A percentile compares a stretch with the other conserved stretches of the same genome.
These are phyloP conservation scores for Electrona antarctica DNA, from an alignment of 2,113 vertebrate species.

Conservation along the genomic window DNA sequence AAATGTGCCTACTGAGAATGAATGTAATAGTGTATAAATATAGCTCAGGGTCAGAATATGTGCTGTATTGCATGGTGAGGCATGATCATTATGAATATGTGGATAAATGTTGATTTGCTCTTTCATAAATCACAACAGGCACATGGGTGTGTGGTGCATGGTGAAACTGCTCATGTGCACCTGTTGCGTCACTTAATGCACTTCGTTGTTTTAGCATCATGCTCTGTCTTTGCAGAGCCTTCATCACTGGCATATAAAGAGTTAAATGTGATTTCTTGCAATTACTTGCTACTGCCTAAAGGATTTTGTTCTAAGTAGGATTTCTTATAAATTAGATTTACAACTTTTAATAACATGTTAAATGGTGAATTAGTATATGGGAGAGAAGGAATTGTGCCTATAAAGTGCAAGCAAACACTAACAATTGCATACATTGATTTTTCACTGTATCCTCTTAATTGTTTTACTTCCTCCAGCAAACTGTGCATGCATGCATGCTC, in stretches of 20 bases:
- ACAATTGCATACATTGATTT: slow-evolving; percentile 9
- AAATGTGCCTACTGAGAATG: no score
- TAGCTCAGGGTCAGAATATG: no score
- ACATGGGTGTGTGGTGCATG: neutral
- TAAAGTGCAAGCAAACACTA: slow-evolving; percentile 3
- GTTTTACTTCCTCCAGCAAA: slow-evolving; percentile 6
- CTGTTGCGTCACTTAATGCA: slow-evolving; percentile 37
- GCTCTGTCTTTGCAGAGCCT: neutral
- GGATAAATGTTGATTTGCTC: no score
- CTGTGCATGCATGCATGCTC: neutral
- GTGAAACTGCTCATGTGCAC: slow-evolving; percentile 13
- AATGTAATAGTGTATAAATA: no score
- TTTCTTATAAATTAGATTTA: slow-evolving; percentile 8
- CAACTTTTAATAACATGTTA: slow-evolving; percentile 9
- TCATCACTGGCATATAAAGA: neutral
- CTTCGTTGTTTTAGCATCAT: neutral
- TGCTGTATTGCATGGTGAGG: no score
- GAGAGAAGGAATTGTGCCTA: neutral
- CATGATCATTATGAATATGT: no score
- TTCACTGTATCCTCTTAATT: slow-evolving; percentile 8
- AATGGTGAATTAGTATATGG: neutral
- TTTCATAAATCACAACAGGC: neutral
- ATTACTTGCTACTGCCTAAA: neutral
- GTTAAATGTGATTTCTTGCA: slow-evolving; percentile 6
- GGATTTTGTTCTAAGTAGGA: neutral